Base-by-base conservation (phyloP, 2,888 invertebrate genomes). In the Pharmacophagus antenor region DNA sequence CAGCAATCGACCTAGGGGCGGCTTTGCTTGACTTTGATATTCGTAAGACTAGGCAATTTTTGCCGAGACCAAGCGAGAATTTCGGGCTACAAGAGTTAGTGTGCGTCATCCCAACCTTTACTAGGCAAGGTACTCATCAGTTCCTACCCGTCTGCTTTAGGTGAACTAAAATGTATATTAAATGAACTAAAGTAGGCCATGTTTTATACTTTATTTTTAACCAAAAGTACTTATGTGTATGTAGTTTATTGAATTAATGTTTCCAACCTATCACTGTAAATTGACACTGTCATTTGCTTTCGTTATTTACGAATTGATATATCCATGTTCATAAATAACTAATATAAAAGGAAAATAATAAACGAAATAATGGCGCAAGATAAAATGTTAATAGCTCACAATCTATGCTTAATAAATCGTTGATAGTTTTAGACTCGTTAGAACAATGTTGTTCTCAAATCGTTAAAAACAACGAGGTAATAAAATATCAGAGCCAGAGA, bases 401-500 rank as follows among this genome's bases (percentile, higher is more conserved):
- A 55, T 55, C 31, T 50, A 51, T 50, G 41, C 46, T 46, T 31
- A 49, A 58, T 55, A 59, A 62, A 57, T 60, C 51, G 44, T 53
- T 46, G 17, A 54, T 52, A 55, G 60, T 46, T 55, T 54, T 53
- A 61, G 53, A 61, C 54, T 61, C 51, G 52, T 52, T 61, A 48
- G 56, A 58, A 62, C 62, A 65, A 63, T 62, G 67, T 66, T 67
- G 69, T 65, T 69, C 70, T 67, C 65, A 69, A n/a, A 71, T 76
- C 70, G 70, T 71, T 71, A 72, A 73, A 72, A 73, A 73, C 73
- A 74, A 74, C 71, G 70, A 70, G 71, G 69, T 70, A 73, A 72
- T 73, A 73, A 73, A 73, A 66, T 69, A 68, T 72, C 66, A 67
- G 70, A 67, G 69, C 56, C 60, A 58, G 63, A 62, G 61, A n/a